Base-by-base conservation (phyloP, 2,888 invertebrate species). In the Adineta ricciae region DNA sequence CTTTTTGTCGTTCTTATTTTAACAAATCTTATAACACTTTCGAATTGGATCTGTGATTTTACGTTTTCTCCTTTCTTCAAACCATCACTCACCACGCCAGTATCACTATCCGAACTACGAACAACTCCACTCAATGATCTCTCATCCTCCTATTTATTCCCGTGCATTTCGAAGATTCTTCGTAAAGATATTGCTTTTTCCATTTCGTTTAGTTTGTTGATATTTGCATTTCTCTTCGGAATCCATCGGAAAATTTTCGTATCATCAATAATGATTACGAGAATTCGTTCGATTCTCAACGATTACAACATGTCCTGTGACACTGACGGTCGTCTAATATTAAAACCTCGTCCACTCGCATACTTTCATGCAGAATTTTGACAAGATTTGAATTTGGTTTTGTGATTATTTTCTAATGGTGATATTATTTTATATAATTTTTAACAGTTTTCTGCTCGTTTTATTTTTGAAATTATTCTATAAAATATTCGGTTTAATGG, bases 261-360 rank as follows among this genome's bases (percentile, higher is more conserved):
- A 78, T 46, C 49, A 32, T 54, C 86, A 41, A 91, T 91, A 87
- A 95, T 97, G 88, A 96, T 96, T 0, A 94, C 96, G 0, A 92
- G 97, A 87, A 95, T 96, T 82, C 92, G 97, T 86, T 94, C 93
- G 84, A 96, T 97, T 1, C 92, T 97, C 84, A 94, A 94, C 73
- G 97, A 97, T 91, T 97, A 96, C 91, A 97, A 97, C 91, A 97
- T 97, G 96, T 96, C 96, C 41, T 97, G 97, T 91, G 97, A 97
- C 89, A 96, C 97, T 90, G 96, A 96, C 50, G 97, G 97, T 86
- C 96, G 96, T 91, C 92, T 97, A 83, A 97, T 97, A 88, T 92
- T 97, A 54, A 96, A 96, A 90, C 97, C 96, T 2, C 91, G 95
- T 86, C 95, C 95, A 73, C 92, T 92, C 11, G 88, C 89, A 86